Evolutionary conservation across 2,888 invertebrate genomes (phyloP).

Genomic region (Torymus tubicola): DNA sequence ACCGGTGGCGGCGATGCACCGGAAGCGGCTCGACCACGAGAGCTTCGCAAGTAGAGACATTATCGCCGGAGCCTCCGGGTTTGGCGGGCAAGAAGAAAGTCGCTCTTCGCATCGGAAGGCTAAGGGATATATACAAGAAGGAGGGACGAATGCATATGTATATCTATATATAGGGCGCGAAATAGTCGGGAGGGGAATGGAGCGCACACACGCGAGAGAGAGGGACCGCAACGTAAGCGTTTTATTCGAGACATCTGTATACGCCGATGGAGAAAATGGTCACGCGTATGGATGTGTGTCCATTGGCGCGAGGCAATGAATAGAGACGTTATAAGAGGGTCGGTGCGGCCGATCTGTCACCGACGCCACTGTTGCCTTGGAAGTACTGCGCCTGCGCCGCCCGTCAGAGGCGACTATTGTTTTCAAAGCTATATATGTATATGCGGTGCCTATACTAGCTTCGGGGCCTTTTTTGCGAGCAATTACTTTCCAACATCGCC

Average conservation of each 20-base stretch:
- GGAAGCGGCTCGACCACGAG: conserved; percentile 48
- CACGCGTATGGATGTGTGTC: conserved; percentile 22
- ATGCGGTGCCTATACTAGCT: too few species aligned
- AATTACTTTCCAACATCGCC: too few species aligned
- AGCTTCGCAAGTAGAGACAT: conserved; percentile 42
- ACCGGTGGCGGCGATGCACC: conserved; percentile 14
- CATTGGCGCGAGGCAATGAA: background rate
- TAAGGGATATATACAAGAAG: conserved; percentile 8
- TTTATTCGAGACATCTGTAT: conserved; percentile 27
- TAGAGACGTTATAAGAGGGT: background rate
- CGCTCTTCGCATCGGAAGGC: background rate
- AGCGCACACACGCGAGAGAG: background rate
- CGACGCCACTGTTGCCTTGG: background rate
- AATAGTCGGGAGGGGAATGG: background rate
- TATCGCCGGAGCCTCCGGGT: conserved; percentile 23
- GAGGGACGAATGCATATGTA: too few species aligned
- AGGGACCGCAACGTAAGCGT: conserved; percentile 6
- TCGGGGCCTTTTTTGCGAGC: too few species aligned
- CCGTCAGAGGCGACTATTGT: too few species aligned
- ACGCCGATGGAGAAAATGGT: conserved; percentile 37
- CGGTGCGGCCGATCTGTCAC: background rate
- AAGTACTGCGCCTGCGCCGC: too few species aligned
- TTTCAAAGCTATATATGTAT: too few species aligned
- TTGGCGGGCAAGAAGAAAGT: conserved; percentile 14
- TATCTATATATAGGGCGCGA: background rate